Percentiles rank a stretch among this genome's conserved stretches.
These are phyloP conservation scores for Melanostoma scalare DNA, from an alignment of 2,888 invertebrate genomes.

Conservation along the genomic window DNA sequence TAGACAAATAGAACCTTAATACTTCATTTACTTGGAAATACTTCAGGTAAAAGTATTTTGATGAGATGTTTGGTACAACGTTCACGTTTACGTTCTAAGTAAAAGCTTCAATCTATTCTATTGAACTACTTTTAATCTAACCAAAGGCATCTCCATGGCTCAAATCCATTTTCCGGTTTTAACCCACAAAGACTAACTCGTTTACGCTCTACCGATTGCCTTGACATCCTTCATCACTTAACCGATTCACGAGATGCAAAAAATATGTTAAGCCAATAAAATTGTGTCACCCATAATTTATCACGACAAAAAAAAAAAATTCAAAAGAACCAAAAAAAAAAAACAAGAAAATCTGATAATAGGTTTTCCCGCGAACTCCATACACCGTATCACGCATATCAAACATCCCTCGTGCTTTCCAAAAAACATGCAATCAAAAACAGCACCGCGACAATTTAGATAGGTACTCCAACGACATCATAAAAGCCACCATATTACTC, in stretches of 20 bases:
- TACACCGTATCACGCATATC: constrained; percentile 51
- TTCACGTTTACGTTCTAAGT: too few relatives aligned
- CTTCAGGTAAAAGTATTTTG: too few relatives aligned
- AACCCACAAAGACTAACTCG: neutral
- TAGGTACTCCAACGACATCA: constrained; percentile 71
- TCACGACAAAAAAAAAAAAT: constrained; percentile 25
- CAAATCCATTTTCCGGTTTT: too few relatives aligned
- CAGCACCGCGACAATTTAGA: constrained; percentile 73
- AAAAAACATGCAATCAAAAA: constrained; percentile 67
- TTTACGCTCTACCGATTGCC: constrained; percentile 2
- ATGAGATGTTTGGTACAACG: too few relatives aligned
- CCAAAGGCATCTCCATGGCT: too few relatives aligned
- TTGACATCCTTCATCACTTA: constrained; percentile 54
- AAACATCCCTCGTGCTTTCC: constrained; percentile 31
- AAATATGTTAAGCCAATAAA: constrained; percentile 71
- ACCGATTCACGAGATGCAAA: constrained; percentile 42
- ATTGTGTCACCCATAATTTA: constrained; percentile 67
- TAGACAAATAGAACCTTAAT: too few relatives aligned
- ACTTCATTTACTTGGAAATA: too few relatives aligned
- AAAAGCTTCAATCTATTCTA: too few relatives aligned
- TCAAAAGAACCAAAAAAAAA: constrained; percentile 8
- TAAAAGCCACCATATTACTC: constrained; percentile 73
- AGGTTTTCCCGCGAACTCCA: constrained; percentile 62
- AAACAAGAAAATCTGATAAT: constrained; percentile 65
- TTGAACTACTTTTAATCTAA: too few relatives aligned